Conservation (phyloP, 2,797 vertebrate species). For the Enteromius afrohamiltoni region DNA sequence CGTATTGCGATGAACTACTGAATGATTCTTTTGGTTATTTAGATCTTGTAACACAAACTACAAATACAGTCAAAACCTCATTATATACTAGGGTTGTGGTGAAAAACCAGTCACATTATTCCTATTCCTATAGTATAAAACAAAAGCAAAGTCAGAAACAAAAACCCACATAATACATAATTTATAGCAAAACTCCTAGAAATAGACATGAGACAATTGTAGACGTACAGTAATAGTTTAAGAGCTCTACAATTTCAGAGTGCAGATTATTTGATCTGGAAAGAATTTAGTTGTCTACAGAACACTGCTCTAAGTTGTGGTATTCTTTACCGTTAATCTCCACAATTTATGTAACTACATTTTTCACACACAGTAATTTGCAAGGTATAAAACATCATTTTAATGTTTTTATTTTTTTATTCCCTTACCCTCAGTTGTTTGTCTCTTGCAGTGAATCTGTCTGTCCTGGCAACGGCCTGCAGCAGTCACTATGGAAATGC, state of each 20-base stretch:
- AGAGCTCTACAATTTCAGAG: background rate
- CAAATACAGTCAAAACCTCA: background rate
- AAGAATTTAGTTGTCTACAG: background rate
- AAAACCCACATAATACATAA: background rate
- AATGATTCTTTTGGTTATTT: background rate
- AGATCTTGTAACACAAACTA: background rate
- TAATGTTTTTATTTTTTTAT: background rate
- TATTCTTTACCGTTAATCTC: background rate
- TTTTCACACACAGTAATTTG: background rate
- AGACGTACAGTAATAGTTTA: too few relatives aligned
- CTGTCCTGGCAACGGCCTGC: conserved; percentile 76
- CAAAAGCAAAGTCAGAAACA: background rate
- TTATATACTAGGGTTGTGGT: background rate
- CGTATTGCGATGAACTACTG: background rate
- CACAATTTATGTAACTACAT: background rate
- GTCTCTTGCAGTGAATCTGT: conserved; percentile 75
- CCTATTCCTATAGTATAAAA: background rate
- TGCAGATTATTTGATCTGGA: background rate
- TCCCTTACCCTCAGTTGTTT: background rate
- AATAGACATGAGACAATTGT: background rate
- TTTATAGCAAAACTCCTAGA: background rate
- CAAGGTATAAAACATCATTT: background rate
- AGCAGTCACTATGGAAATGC: conserved; percentile 75
- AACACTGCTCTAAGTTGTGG: background rate
- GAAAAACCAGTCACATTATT: background rate